Base-by-base conservation (phyloP, 2,797 vertebrate genomes). In the Myotis daubentonii region DNA sequence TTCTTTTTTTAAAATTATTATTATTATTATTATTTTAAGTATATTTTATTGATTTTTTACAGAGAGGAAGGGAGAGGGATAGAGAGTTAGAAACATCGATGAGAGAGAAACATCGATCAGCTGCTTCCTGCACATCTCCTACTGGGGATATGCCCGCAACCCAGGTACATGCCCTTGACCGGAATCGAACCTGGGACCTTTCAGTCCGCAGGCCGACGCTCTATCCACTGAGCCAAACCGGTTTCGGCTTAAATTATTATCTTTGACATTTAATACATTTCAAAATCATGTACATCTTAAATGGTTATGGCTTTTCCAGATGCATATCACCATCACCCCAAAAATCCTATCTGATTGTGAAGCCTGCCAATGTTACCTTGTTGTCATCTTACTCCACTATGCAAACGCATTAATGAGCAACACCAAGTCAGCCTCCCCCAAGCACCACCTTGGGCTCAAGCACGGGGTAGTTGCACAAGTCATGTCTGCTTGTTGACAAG, bases 341-440 rank as follows among this genome's bases (percentile, higher is more conserved):
- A 87, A 91, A 87, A 89, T 86, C 85, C 65, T 91, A 53, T 92
- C 84, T 94, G 65, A 60, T 12, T 79, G 65, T 91, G 41, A 95
- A 93, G 38, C 1, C n/a, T 94, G 33, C 22, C 85, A 93, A 70
- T 85, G 92, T 53, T 79, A 75, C 38, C 33, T 87, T n/a, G 20
- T 25, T 94, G 51, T n/a, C 65, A 87, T 51, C 68, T 92, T 76
- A 85, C 95, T 93, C 80, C 33, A 66, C 75, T 81, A 93, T 1
- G 82, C 70, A 88, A 82, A 81, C n/a, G 75, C 78, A 86, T n/a
- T 85, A 91, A 81, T 86, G 76, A 91, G 30, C 28, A 92, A 95
- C 36, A 66, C 41, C 23, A 78, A 89, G 41, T 44, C 33, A 23
- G 60, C 22, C 28, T 60, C 76, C 41, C 62, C 44, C 51, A 51